Conservation (phyloP, 2,888 invertebrate genomes). For the Antheraea assamensis region DNA sequence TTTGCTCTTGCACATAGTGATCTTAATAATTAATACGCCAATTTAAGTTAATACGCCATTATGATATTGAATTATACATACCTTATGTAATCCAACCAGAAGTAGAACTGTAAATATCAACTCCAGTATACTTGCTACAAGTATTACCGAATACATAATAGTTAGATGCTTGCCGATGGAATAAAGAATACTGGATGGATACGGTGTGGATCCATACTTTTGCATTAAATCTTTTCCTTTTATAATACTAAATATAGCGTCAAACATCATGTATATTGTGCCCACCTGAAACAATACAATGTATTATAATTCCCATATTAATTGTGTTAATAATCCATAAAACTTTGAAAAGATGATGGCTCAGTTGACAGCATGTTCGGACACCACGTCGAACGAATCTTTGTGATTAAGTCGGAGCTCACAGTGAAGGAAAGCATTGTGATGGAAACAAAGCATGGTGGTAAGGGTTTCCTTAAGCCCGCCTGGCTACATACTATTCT, state of each 20-base stretch:
- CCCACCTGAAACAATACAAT: conserved; percentile 2
- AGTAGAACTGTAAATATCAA: conserved; percentile 19
- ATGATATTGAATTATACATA: conserved; percentile 21
- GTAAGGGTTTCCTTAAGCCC: no score
- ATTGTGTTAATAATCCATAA: neutral
- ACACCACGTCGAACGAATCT: neutral
- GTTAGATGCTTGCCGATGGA: neutral
- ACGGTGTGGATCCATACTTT: neutral
- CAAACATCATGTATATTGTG: neutral
- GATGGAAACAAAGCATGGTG: neutral
- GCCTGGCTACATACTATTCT: no score
- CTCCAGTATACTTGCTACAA: neutral
- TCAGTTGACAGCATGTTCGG: neutral
- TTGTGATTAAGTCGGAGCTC: neutral
- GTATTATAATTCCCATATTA: neutral
- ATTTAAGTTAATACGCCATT: neutral
- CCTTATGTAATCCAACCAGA: conserved; percentile 41
- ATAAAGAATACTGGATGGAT: no score
- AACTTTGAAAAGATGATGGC: neutral
- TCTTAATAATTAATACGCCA: no score
- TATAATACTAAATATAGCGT: conserved; percentile 22
- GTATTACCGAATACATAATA: neutral
- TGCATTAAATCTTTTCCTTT: neutral
- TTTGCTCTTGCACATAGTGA: no score
- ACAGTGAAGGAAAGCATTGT: neutral